Percentiles rank a stretch among this genome's conserved stretches.
phyloP scores from a whole-genome alignment of 2,113 vertebrate genomes.

The Heloderma charlesbogerti region DNA sequence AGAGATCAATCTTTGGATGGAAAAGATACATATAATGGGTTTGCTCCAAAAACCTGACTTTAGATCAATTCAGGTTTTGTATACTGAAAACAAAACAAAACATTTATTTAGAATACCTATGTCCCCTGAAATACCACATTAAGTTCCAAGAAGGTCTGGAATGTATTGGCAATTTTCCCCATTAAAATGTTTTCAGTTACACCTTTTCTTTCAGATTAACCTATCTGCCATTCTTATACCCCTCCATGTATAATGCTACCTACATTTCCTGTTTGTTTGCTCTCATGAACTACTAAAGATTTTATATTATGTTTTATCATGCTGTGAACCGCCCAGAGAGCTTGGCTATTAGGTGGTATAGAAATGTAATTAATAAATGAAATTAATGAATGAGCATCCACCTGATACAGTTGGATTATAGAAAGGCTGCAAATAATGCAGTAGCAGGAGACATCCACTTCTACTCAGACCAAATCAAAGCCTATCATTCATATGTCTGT shows the following conservation, averaged over 20 bases:
- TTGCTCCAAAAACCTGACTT: neutral
- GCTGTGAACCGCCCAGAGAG: too few species aligned
- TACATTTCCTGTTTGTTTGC: conserved; percentile 42
- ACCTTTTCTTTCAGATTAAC: conserved; percentile 42
- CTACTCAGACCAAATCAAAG: conserved; percentile 66
- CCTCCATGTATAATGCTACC: conserved; percentile 42
- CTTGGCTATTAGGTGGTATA: too few species aligned
- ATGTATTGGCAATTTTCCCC: neutral
- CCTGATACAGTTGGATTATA: conserved; percentile 48
- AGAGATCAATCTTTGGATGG: neutral
- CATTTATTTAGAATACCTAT: too few species aligned
- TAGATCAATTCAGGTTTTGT: too few species aligned
- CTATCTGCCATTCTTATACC: neutral
- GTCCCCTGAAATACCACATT: neutral
- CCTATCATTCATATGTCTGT: conserved; percentile 67
- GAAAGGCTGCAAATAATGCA: conserved; percentile 44
- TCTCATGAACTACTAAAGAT: conserved; percentile 37
- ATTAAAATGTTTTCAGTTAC: neutral
- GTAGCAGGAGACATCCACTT: conserved; percentile 32
- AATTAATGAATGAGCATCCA: neutral
- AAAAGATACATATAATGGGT: neutral
- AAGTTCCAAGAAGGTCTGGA: neutral
- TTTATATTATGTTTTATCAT: too few species aligned
- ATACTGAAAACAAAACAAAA: too few species aligned
- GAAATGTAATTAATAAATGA: too few species aligned